Evolutionary conservation across 2,113 vertebrate genomes (phyloP).

Genomic region (Heterocephalus glaber): DNA sequence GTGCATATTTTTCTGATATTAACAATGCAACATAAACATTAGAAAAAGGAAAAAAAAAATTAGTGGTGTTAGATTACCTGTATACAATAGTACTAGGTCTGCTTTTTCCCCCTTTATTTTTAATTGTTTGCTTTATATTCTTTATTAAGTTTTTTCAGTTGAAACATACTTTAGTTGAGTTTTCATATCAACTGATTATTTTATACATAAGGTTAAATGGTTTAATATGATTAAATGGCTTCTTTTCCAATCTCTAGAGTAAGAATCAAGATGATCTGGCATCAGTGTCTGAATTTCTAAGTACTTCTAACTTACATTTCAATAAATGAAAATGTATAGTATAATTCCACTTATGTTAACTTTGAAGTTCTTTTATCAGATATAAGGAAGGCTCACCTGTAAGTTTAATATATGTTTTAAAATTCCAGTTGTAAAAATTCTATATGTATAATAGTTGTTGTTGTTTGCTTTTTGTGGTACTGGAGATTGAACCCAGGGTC

Average conservation of each 20-base stretch:
- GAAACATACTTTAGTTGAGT: not conserved
- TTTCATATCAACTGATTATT: not conserved
- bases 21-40: not conserved
- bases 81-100: not conserved
- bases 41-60: constrained; percentile 29
- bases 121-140: not conserved
- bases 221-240: not conserved
- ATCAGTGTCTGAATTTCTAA: not conserved
- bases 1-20: constrained; percentile 52
- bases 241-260: not conserved
- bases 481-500: not conserved
- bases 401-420: constrained; percentile 7
- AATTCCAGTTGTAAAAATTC: not conserved
- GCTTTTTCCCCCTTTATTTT: not conserved
- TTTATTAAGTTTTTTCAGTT: not conserved
- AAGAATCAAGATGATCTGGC: not conserved
- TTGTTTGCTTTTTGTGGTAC: not conserved
- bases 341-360: not conserved
- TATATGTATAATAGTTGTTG: not conserved
- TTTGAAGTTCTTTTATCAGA: not conserved
- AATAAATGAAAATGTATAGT: not conserved
- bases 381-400: not conserved
- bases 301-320: not conserved
- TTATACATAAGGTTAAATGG: not conserved
- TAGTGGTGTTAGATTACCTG: constrained; percentile 36